A percentile compares a stretch with the other conserved stretches of the same genome.
Conservation (phyloP, 2,888 invertebrate genomes). For the Rhingia campestris region DNA sequence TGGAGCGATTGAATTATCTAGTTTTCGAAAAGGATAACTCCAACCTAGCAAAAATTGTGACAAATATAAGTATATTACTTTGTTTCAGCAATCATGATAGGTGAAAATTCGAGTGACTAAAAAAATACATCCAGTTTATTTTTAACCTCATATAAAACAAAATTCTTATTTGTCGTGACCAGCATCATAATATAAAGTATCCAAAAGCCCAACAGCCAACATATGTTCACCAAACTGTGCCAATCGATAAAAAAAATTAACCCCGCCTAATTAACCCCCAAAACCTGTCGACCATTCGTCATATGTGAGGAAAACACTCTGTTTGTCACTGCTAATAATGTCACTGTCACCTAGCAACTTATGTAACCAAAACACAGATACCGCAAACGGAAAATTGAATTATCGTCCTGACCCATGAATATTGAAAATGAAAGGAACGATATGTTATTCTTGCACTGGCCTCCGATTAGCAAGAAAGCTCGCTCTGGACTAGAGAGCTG, state of each 20-base stretch:
- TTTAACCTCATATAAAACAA: too few relatives aligned
- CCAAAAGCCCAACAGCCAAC: too few relatives aligned
- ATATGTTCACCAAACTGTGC: not conserved
- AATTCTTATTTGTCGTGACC: too few relatives aligned
- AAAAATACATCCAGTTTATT: too few relatives aligned
- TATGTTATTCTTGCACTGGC: not conserved
- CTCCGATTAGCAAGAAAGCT: constrained; percentile 47
- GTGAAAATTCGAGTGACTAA: too few relatives aligned
- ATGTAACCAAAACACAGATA: constrained; percentile 47
- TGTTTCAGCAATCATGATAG: too few relatives aligned
- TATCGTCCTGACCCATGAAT: constrained; percentile 1
- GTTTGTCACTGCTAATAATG: constrained; percentile 43
- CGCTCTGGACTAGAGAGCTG: constrained; percentile 45
- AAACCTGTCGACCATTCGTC: not conserved
- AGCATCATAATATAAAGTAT: too few relatives aligned
- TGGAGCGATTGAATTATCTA: too few relatives aligned
- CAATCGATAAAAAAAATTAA: not conserved
- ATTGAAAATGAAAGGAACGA: not conserved
- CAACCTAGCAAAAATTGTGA: too few relatives aligned
- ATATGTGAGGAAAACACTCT: constrained; percentile 9
- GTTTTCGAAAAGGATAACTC: too few relatives aligned
- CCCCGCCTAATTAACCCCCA: constrained; percentile 16
- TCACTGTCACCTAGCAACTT: constrained; percentile 57
- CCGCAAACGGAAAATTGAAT: not conserved
- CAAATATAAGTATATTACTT: too few relatives aligned